A percentile compares a stretch with the other conserved stretches of the same genome.
These are phyloP conservation scores for Mermis nigrescens DNA, from an alignment of 2,888 invertebrate genomes.

Conservation along the genomic window DNA sequence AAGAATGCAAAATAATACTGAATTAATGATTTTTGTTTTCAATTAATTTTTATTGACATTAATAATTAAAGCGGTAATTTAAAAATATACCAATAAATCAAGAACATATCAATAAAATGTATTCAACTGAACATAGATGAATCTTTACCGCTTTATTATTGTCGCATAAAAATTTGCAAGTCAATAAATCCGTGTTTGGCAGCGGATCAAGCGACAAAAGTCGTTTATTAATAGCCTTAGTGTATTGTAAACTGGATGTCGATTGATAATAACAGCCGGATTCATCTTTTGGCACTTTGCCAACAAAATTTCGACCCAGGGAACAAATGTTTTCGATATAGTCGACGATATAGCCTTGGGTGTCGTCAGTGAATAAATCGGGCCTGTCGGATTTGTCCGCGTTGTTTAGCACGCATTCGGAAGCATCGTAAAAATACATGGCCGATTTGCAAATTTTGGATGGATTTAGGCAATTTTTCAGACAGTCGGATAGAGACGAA, in stretches of 20 bases:
- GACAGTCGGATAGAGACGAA: slow-evolving; percentile 4
- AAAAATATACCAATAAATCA: too few species aligned
- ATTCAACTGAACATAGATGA: too few species aligned
- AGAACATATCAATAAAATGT: too few species aligned
- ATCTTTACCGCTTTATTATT: not conserved
- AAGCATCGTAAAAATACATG: slow-evolving; percentile 7
- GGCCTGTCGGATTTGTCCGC: not conserved
- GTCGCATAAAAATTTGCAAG: not conserved
- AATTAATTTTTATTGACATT: too few species aligned
- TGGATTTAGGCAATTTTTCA: not conserved
- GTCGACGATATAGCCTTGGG: slow-evolving; percentile 21
- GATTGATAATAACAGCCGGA: not conserved
- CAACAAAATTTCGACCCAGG: too few species aligned
- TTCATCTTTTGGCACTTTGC: not conserved
- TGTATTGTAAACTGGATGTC: not conserved
- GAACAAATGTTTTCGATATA: slow-evolving; percentile 30
- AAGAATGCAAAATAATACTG: too few species aligned
- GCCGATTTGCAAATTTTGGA: slow-evolving; percentile 2
- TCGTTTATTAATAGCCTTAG: not conserved
- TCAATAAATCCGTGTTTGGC: not conserved
- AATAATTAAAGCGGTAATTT: too few species aligned
- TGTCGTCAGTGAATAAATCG: slow-evolving; percentile 7
- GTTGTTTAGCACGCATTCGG: slow-evolving; percentile 8
- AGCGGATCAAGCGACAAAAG: not conserved
- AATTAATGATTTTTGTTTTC: too few species aligned